These are phyloP conservation scores for Yasuhikotakia modesta DNA, from an alignment of 2,797 vertebrate genomes.

Conservation along the genomic window DNA sequence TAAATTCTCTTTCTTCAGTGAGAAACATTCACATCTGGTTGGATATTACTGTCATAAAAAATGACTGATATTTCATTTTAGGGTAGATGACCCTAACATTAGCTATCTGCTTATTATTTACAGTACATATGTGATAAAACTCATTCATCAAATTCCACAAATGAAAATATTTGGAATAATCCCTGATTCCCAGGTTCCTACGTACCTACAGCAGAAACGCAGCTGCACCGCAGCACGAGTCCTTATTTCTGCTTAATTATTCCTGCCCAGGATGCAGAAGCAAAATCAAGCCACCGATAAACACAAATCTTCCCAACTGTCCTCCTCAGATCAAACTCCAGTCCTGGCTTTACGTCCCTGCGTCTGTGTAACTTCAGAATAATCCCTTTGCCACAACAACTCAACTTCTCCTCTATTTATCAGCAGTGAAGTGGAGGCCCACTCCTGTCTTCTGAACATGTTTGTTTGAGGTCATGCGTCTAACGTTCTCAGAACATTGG, in stretches of 20 bases:
- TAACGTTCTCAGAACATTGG: too few relatives aligned
- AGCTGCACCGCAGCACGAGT: slow-evolving; percentile 62
- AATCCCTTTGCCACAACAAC: not conserved
- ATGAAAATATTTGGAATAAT: not conserved
- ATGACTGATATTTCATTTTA: not conserved
- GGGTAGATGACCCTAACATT: not conserved
- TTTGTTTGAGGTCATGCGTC: slow-evolving; percentile 14
- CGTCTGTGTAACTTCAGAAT: slow-evolving; percentile 26
- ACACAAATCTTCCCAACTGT: slow-evolving; percentile 26
- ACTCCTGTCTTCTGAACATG: slow-evolving; percentile 33
- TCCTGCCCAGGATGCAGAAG: slow-evolving; percentile 33
- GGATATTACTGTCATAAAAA: not conserved
- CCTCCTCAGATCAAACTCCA: slow-evolving; percentile 22
- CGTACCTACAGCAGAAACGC: slow-evolving; percentile 66
- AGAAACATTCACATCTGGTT: not conserved
- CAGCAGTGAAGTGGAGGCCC: slow-evolving; percentile 2
- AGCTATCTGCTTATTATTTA: not conserved
- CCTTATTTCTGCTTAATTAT: slow-evolving; percentile 37
- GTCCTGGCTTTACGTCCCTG: not conserved
- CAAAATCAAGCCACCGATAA: slow-evolving; percentile 29
- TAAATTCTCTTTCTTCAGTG: not conserved
- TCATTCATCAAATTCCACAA: not conserved
- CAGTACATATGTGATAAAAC: not conserved
- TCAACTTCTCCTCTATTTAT: slow-evolving; percentile 16
- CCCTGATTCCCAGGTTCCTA: slow-evolving; percentile 66